Percentiles rank a stretch among this genome's conserved stretches.
phyloP scores from a whole-genome alignment of 2,888 invertebrate genomes.

The Bembecia ichneumoniformis region DNA sequence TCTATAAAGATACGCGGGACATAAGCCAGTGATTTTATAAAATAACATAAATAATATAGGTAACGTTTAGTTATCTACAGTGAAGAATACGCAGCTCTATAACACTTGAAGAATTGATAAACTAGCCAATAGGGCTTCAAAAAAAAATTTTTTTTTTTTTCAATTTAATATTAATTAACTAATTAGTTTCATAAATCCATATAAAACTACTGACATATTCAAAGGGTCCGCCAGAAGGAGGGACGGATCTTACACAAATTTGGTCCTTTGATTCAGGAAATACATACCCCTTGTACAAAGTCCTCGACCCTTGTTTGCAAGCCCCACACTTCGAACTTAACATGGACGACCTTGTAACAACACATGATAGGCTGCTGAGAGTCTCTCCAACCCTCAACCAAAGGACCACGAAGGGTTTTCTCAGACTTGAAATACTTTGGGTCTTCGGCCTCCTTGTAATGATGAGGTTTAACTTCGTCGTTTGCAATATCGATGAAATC shows the following conservation, averaged over 20 bases:
- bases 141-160: neutral
- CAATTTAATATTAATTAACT: neutral
- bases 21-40: no score
- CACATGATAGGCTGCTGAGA: slow-evolving; percentile 88
- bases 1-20: no score
- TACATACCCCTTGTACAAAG: slow-evolving; percentile 83
- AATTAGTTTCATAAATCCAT: neutral
- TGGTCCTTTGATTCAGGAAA: neutral
- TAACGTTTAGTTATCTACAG: no score
- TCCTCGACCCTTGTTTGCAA: slow-evolving; percentile 91
- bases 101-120: no score
- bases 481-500: slow-evolving; percentile 90
- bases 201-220: no score
- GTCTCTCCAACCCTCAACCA: slow-evolving; percentile 87
- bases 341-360: slow-evolving; percentile 90
- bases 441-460: slow-evolving; percentile 93
- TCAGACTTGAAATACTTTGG: slow-evolving; percentile 86
- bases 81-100: no score
- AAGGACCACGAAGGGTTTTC: slow-evolving; percentile 87
- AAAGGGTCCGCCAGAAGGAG: no score
- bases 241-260: no score
- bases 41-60: no score
- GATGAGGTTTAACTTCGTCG: slow-evolving; percentile 87
- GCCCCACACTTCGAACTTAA: slow-evolving; percentile 94
- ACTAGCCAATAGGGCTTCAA: no score